Evolutionary conservation across 2,888 invertebrate species (phyloP).

Genomic region (Eristalis pertinax): DNA sequence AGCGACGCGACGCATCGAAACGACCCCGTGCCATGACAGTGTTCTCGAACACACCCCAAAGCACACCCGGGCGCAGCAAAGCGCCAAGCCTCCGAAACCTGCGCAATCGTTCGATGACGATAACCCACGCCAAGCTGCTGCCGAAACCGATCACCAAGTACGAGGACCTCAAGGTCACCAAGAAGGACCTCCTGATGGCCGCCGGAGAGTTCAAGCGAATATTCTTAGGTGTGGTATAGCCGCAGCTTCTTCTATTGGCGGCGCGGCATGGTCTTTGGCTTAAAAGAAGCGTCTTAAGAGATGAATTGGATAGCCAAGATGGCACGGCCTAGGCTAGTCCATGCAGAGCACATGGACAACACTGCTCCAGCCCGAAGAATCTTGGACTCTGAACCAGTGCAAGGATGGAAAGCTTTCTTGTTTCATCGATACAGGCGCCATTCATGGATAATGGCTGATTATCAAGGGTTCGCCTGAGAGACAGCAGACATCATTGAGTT

Average conservation of each 20-base stretch:
- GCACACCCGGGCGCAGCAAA: conserved; percentile 52
- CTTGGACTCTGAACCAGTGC: no score
- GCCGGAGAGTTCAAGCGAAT: conserved; percentile 77
- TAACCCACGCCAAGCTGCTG: conserved; percentile 61
- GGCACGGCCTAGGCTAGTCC: no score
- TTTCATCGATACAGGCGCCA: no score
- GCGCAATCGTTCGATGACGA: conserved; percentile 74
- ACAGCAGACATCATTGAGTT: no score
- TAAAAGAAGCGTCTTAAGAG: no score
- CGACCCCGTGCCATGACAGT: conserved; percentile 77
- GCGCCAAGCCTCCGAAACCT: conserved; percentile 52
- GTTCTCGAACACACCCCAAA: conserved; percentile 65
- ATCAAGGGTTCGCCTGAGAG: no score
- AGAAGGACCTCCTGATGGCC: conserved; percentile 77
- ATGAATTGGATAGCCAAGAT: no score
- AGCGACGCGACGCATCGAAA: conserved; percentile 76
- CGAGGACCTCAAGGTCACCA: conserved; percentile 78
- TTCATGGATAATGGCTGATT: no score
- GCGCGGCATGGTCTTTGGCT: no score
- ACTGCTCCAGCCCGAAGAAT: no score
- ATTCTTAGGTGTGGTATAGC: conserved; percentile 76
- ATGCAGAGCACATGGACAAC: no score
- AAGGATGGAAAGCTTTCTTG: no score
- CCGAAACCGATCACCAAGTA: conserved; percentile 73
- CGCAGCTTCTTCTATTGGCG: conserved; percentile 14